Evolutionary conservation across 2,888 invertebrate genomes (phyloP).

Genomic region (Spialia ferax): DNA sequence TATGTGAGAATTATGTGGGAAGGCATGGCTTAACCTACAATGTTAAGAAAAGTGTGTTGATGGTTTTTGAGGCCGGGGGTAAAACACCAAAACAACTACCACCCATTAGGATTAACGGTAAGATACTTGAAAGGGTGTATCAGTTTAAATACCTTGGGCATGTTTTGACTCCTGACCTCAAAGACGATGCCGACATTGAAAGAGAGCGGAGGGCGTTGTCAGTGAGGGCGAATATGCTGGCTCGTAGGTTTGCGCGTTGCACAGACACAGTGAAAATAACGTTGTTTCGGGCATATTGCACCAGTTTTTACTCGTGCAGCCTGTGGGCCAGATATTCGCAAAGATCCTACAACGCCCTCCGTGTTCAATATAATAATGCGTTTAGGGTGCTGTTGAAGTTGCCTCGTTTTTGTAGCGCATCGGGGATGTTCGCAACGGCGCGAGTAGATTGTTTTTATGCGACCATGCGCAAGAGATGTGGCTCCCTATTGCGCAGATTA

Average conservation of each 20-base stretch:
- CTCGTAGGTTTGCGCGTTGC: neutral
- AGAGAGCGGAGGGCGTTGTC: constrained; percentile 5
- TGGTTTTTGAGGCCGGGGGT: neutral
- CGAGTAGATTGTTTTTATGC: neutral
- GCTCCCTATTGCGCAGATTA: neutral
- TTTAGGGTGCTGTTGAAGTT: too few species aligned
- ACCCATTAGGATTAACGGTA: neutral
- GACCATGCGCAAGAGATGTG: constrained; percentile 3
- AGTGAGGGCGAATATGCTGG: constrained; percentile 7
- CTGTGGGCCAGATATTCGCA: too few species aligned
- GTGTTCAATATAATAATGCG: too few species aligned
- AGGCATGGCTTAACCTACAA: neutral
- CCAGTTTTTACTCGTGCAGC: too few species aligned
- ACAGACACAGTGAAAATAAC: neutral
- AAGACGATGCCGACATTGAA: neutral
- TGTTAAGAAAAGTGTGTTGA: neutral
- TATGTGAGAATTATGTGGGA: too few species aligned
- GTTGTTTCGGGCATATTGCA: too few species aligned
- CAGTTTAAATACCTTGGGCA: neutral
- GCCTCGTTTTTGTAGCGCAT: neutral
- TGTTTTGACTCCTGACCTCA: neutral
- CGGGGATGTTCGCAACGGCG: neutral
- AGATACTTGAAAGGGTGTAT: neutral
- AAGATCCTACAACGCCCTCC: too few species aligned
- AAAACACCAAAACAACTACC: neutral